Base-by-base conservation (phyloP, 2,113 vertebrate genomes). In the Lycocorax pyrrhopterus region DNA sequence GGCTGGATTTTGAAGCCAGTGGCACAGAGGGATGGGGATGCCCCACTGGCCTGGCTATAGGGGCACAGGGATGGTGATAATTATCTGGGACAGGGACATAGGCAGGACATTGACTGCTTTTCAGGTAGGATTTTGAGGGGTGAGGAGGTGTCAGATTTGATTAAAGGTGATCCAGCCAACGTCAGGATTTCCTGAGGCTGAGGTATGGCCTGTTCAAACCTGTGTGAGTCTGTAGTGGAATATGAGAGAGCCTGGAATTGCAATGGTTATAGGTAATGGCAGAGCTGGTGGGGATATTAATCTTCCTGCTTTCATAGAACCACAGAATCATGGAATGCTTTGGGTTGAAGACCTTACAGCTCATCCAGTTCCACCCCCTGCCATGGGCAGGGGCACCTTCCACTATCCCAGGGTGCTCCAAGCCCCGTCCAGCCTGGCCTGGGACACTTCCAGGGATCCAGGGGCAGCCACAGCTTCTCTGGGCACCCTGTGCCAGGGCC, bases 361-460 rank as follows among this genome's bases (percentile, higher is more conserved):
- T 25, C 18, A 46, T 9, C 46, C 13, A 17, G 3, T 82, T 21
- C 23, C 6, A 39, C 10, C 6, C 4, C 11, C 4, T 49, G 30
- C 23, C 44, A 17, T 5, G 27, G 58, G 27, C 44, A 59, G 27
- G 52, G 37, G 39, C 44, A 66, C 4, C 8, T 52, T 20, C 33
- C 52, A 37, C 15, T 25, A 3, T 1, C 3, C 22, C 86, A 59
- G 23, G 27, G 0, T 52, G 59, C 33, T 89, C 27, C 60, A 80
- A 72, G 7, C 13, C 16, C 25, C 0, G 0, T 63, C 41, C 66
- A 72, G 0, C 35, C 41, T 72, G 49, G 16, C 35, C 32, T 43
- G 0, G 58, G 0, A 3, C 43, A 56, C 10, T 72, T 3, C 30
- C 43, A 80, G 17, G 41, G 41, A 49, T 64, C 9, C 30, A 68